A percentile compares a stretch with the other conserved stretches of the same genome.
Evolutionary conservation across 2,888 invertebrate genomes (phyloP).

Genomic region (Microchrysa polita): DNA sequence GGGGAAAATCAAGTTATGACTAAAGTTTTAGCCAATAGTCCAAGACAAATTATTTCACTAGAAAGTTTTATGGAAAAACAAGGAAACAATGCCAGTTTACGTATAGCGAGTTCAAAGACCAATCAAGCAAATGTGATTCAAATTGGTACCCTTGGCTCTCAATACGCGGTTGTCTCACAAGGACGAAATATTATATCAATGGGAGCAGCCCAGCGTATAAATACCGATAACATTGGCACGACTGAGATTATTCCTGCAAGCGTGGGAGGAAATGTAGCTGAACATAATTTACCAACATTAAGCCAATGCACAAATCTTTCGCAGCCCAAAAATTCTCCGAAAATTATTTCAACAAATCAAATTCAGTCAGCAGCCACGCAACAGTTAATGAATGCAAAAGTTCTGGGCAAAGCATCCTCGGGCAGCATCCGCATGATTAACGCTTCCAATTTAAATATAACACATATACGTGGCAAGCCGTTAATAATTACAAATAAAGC

Average conservation of each 20-base stretch:
- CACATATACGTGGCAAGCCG: conserved; percentile 69
- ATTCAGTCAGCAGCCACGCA: conserved; percentile 59
- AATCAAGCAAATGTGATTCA: conserved; percentile 67
- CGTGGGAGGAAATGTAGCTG: conserved; percentile 48
- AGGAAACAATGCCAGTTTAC: conserved; percentile 58
- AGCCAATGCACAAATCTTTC: not conserved
- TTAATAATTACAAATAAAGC: conserved; percentile 66
- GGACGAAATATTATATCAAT: conserved; percentile 64
- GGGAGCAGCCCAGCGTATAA: conserved; percentile 56
- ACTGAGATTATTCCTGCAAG: conserved; percentile 50
- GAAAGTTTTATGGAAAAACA: conserved; percentile 60
- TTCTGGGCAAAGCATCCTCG: conserved; percentile 58
- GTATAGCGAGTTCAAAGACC: conserved; percentile 65
- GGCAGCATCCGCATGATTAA: conserved; percentile 66
- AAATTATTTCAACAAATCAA: conserved; percentile 53
- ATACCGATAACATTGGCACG: conserved; percentile 54
- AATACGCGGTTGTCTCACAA: conserved; percentile 67
- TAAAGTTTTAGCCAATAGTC: conserved; percentile 77
- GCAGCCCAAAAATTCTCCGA: conserved; percentile 48
- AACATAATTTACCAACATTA: conserved; percentile 6
- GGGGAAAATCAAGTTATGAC: conserved; percentile 70
- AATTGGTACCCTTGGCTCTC: conserved; percentile 62
- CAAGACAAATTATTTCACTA: conserved; percentile 61
- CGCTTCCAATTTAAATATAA: conserved; percentile 64
- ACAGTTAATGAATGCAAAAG: conserved; percentile 66